These are phyloP conservation scores for Drosophila eohydei DNA, from an alignment of 2,888 invertebrate species.

Conservation along the genomic window DNA sequence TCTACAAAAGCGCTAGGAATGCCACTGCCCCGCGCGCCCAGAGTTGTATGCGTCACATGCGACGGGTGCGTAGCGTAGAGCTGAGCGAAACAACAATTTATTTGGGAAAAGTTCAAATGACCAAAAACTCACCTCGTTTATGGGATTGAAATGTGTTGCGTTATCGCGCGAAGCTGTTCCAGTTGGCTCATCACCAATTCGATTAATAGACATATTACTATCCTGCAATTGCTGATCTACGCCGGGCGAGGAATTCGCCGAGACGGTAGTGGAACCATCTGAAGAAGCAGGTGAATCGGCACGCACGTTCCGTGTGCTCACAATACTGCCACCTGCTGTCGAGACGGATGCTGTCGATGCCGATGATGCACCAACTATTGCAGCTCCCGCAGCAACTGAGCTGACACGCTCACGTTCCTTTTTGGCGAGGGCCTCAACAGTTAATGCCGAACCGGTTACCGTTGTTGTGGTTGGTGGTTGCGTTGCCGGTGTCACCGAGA, in stretches of 20 bases:
- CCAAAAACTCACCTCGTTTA: slow-evolving; percentile 80
- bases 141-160: slow-evolving; percentile 84
- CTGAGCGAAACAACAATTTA: slow-evolving; percentile 43
- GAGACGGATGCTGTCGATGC: slow-evolving; percentile 35
- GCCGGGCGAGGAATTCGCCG: slow-evolving; percentile 93
- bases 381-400: slow-evolving; percentile 25
- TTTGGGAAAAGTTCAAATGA: not conserved
- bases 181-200: slow-evolving; percentile 58
- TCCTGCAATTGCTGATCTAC: slow-evolving; percentile 86
- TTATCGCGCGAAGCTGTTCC: slow-evolving; percentile 52
- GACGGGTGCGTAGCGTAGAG: slow-evolving; percentile 82
- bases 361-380: slow-evolving; percentile 35
- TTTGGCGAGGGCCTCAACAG: slow-evolving; percentile 73
- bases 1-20: slow-evolving; percentile 68
- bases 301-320: slow-evolving; percentile 66
- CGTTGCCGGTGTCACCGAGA: slow-evolving; percentile 50
- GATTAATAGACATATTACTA: slow-evolving; percentile 75
- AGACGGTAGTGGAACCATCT: slow-evolving; percentile 93
- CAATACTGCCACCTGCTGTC: slow-evolving; percentile 38
- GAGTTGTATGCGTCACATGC: slow-evolving; percentile 37
- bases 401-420: slow-evolving; percentile 68
- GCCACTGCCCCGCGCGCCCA: slow-evolving; percentile 42
- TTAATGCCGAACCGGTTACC: slow-evolving; percentile 52
- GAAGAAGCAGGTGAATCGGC: slow-evolving; percentile 84
- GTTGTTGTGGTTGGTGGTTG: slow-evolving; percentile 42